phyloP scores from a whole-genome alignment of 2,797 vertebrate species.

The Sebastes miniatus region DNA sequence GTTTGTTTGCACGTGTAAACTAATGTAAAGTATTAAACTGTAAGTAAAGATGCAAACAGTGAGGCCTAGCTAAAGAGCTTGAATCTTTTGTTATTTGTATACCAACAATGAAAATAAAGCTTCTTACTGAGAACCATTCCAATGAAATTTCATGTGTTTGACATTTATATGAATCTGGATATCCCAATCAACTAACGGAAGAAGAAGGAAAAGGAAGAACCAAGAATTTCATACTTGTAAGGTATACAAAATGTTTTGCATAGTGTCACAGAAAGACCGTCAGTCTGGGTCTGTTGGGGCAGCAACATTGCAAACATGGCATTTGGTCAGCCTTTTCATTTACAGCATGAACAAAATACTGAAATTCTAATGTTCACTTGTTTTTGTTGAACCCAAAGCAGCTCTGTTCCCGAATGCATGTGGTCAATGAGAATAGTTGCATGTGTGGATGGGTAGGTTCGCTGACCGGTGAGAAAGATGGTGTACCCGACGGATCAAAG shows the following conservation, averaged over 20 bases:
- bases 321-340: background rate
- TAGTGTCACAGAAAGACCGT: no score
- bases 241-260: no score
- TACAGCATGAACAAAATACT: background rate
- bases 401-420: background rate
- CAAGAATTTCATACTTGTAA: background rate
- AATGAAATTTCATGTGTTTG: background rate
- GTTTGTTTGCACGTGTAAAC: background rate
- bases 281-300: background rate
- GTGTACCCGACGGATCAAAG: background rate
- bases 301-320: background rate
- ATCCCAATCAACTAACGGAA: background rate
- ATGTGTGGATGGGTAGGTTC: background rate
- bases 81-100: background rate
- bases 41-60: background rate
- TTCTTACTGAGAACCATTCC: background rate
- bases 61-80: background rate
- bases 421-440: background rate
- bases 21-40: background rate
- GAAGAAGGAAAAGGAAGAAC: background rate
- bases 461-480: background rate
- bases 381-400: background rate
- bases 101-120: background rate
- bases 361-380: background rate
- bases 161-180: background rate